These are phyloP conservation scores for Drosophila sordidula DNA, from an alignment of 2,888 invertebrate species.

Conservation along the genomic window DNA sequence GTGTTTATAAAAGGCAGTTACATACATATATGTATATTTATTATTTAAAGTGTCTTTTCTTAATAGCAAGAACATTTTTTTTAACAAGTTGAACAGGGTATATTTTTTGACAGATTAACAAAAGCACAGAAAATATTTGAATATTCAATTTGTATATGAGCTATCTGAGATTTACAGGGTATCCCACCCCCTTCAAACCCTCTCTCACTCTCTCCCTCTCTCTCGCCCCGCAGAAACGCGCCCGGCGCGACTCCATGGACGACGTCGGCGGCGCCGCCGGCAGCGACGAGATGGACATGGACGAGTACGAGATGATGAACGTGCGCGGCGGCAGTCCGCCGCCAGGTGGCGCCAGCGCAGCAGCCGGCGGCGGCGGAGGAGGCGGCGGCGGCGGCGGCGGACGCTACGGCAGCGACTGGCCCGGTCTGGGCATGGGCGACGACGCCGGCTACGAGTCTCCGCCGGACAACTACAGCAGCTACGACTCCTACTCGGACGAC, in stretches of 20 bases:
- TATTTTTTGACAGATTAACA: no score
- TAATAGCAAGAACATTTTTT: no score
- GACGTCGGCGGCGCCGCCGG: slow-evolving; percentile 85
- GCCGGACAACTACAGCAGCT: slow-evolving; percentile 86
- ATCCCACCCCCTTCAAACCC: no score
- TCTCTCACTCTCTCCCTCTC: no score
- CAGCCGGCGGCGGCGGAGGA: neutral
- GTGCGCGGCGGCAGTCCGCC: slow-evolving; percentile 91
- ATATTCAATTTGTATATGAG: no score
- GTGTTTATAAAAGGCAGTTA: no score
- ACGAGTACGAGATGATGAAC: slow-evolving; percentile 93
- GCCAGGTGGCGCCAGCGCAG: slow-evolving; percentile 42
- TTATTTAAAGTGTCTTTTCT: no score
- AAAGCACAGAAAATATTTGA: no score
- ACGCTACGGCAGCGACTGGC: slow-evolving; percentile 49
- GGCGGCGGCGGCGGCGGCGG: neutral
- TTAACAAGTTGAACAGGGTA: no score
- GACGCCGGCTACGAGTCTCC: slow-evolving; percentile 86
- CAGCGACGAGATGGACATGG: slow-evolving; percentile 84
- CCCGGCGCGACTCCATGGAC: slow-evolving; percentile 47
- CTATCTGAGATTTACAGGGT: no score
- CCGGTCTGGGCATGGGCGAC: slow-evolving; percentile 25
- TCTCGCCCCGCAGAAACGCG: slow-evolving; percentile 57
- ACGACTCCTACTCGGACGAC: slow-evolving; percentile 85
- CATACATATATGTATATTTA: no score